Percentiles rank a stretch among this genome's conserved stretches.
Conservation (phyloP, 2,888 invertebrate genomes). For the Phasia obesa region DNA sequence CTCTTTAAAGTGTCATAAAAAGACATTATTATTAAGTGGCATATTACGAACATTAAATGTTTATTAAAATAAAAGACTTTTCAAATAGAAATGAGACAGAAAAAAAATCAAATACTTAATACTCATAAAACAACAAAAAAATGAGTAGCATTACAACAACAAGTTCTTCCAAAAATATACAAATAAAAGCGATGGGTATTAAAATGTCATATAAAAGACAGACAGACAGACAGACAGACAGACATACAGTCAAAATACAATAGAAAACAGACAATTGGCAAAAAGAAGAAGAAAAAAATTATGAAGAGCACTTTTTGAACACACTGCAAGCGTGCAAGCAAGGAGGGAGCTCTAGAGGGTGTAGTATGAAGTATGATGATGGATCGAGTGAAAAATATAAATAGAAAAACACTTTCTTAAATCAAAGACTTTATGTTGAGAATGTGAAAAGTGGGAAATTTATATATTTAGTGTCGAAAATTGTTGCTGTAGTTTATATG, state of each 20-base stretch:
- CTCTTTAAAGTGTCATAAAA: slow-evolving; percentile 69
- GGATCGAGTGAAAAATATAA: slow-evolving; percentile 4
- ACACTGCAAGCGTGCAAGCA: slow-evolving; percentile 7
- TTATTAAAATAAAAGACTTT: slow-evolving; percentile 61
- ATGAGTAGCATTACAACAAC: slow-evolving; percentile 14
- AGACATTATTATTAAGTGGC: slow-evolving; percentile 68
- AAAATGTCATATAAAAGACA: slow-evolving; percentile 60
- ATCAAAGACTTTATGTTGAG: slow-evolving; percentile 19
- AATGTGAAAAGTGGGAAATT: slow-evolving; percentile 21
- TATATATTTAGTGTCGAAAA: slow-evolving; percentile 36
- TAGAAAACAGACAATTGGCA: slow-evolving; percentile 1
- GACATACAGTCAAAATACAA: slow-evolving; percentile 12
- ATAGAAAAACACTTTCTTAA: slow-evolving; percentile 41
- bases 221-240: background rate
- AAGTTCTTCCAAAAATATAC: slow-evolving; percentile 45
- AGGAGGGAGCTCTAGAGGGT: background rate
- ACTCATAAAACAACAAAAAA: slow-evolving; percentile 14
- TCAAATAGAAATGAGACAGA: slow-evolving; percentile 26
- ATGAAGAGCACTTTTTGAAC: background rate
- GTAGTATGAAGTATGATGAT: background rate
- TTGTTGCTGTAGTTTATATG: slow-evolving; percentile 9
- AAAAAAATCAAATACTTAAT: slow-evolving; percentile 32
- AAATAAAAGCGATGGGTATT: slow-evolving; percentile 44
- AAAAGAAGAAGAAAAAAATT: no score
- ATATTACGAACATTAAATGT: slow-evolving; percentile 68